Evolutionary conservation across 1,140 invertebrate genomes (phyloP).

Genomic region (Linepithema humile): DNA sequence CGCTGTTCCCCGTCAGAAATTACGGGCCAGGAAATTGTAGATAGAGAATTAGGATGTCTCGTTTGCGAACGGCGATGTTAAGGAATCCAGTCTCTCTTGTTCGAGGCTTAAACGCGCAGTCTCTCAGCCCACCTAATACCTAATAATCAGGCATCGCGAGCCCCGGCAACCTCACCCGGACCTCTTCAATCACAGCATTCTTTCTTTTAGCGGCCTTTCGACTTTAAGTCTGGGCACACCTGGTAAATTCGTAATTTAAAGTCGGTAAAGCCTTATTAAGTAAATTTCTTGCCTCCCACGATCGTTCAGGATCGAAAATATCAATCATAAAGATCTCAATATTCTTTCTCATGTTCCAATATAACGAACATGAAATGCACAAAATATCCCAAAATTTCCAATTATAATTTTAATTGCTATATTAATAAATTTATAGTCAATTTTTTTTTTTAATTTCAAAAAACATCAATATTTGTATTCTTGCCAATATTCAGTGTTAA

Average conservation of each 20-base stretch:
- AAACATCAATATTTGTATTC: not conserved
- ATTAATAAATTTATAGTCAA: not conserved
- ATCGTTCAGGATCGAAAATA: not conserved
- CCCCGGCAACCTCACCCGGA: conserved; percentile 9
- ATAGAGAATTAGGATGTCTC: conserved; percentile 56
- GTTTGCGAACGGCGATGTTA: conserved; percentile 52
- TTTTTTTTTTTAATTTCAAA: not conserved
- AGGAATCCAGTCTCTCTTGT: conserved; percentile 36
- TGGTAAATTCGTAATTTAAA: conserved; percentile 57
- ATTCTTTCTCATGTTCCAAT: not conserved
- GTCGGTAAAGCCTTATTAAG: conserved; percentile 34
- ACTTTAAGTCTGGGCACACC: conserved; percentile 34
- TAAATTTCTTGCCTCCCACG: conserved; percentile 24
- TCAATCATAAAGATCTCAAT: conserved; percentile 16
- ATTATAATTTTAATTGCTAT: not conserved
- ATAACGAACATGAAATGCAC: not conserved
- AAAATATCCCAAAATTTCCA: not conserved
- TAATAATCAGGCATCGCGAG: conserved; percentile 28
- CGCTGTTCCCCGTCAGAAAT: conserved; percentile 37
- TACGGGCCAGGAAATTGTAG: conserved; percentile 36
- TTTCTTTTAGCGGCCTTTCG: conserved; percentile 18
- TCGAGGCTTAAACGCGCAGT: conserved; percentile 21
- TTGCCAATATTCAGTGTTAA: not conserved
- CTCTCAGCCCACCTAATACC: conserved; percentile 47
- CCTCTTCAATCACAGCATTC: conserved; percentile 35